Conservation (phyloP, 2,888 invertebrate species). For the Tenthredo scrophulariae region DNA sequence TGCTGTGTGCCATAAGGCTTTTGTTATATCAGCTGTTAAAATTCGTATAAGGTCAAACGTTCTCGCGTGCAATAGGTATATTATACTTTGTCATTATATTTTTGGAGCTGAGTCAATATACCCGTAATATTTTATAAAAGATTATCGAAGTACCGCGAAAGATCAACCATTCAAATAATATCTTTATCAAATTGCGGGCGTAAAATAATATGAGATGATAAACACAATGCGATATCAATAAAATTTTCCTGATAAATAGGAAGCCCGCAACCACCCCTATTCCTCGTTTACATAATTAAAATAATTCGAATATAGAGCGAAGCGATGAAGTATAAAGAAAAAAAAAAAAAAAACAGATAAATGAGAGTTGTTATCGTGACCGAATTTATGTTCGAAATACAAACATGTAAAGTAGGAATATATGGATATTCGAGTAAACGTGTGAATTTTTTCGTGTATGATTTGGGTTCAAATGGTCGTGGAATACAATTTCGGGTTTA, state of each 20-base stretch:
- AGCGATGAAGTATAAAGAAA: not conserved
- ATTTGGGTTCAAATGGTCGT: not conserved
- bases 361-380: not conserved
- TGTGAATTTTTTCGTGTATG: not conserved
- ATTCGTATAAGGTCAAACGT: not conserved
- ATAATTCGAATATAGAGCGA: not conserved
- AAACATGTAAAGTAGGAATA: not conserved
- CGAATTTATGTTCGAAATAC: conserved; percentile 16
- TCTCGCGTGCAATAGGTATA: not conserved
- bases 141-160: not conserved
- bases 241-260: not conserved
- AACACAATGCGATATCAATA: not conserved
- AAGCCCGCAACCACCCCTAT: not conserved
- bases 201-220: not conserved
- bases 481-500: not conserved
- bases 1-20: not conserved
- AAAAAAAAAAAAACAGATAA: not conserved
- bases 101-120: not conserved
- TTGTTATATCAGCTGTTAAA: not conserved
- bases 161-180: not conserved
- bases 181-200: not conserved
- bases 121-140: not conserved
- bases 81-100: not conserved
- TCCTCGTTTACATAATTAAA: not conserved
- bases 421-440: not conserved